Percentiles rank a stretch among this genome's conserved stretches.
phyloP scores from a whole-genome alignment of 1,140 invertebrate genomes.

The Episyrphus balteatus region DNA sequence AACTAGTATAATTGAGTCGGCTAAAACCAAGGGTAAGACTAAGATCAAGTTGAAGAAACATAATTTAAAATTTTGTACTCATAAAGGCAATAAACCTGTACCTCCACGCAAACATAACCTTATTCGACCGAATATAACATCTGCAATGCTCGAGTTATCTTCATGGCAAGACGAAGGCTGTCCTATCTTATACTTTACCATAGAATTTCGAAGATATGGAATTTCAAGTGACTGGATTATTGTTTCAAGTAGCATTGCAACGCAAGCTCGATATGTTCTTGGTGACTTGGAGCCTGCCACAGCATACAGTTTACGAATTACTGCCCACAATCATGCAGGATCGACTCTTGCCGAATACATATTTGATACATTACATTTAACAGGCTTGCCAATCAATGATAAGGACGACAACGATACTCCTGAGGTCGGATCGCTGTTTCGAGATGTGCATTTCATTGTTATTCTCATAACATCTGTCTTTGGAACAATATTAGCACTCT shows the following conservation, averaged over 20 bases:
- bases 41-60: background rate
- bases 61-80: too few species aligned
- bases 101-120: conserved; percentile 40
- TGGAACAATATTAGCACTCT: conserved; percentile 39
- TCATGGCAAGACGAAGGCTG: conserved; percentile 57
- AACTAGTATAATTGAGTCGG: conserved; percentile 46
- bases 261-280: conserved; percentile 42
- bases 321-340: conserved; percentile 59
- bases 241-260: conserved; percentile 41
- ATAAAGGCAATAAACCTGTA: conserved; percentile 45
- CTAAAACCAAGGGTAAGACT: conserved; percentile 44
- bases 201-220: conserved; percentile 45
- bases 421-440: conserved; percentile 36
- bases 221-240: conserved; percentile 41
- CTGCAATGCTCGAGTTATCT: conserved; percentile 46
- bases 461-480: conserved; percentile 40
- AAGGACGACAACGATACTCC: conserved; percentile 32
- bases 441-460: conserved; percentile 40
- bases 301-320: conserved; percentile 53
- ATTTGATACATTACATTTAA: conserved; percentile 48
- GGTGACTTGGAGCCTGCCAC: conserved; percentile 53
- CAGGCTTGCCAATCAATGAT: conserved; percentile 37
- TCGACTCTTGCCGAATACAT: conserved; percentile 52
- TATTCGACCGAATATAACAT: conserved; percentile 49
- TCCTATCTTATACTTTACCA: conserved; percentile 49